These are phyloP conservation scores for Gymnosoma rotundatum DNA, from an alignment of 2,888 invertebrate species.

Conservation along the genomic window DNA sequence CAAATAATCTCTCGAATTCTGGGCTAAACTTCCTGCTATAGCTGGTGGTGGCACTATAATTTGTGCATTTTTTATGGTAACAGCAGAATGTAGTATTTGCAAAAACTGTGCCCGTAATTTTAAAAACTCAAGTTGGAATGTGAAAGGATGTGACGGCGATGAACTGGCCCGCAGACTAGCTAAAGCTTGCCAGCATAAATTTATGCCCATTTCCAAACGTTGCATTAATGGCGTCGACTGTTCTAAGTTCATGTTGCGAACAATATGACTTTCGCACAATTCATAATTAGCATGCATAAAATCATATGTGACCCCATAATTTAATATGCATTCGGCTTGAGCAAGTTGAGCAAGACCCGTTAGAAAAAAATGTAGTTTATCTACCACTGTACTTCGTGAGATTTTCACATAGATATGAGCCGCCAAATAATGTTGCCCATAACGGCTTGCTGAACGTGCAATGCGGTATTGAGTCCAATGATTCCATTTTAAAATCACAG, in stretches of 20 bases:
- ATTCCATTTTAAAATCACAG: constrained; percentile 84
- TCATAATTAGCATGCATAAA: constrained; percentile 80
- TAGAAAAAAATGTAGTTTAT: constrained; percentile 94
- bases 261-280: constrained; percentile 75
- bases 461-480: constrained; percentile 94
- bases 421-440: constrained; percentile 90
- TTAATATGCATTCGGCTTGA: constrained; percentile 87
- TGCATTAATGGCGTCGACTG: constrained; percentile 82
- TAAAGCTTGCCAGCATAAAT: constrained; percentile 86
- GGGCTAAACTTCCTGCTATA: constrained; percentile 92
- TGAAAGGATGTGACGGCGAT: constrained; percentile 82
- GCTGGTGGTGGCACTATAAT: constrained; percentile 97
- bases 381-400: constrained; percentile 89
- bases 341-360: constrained; percentile 90
- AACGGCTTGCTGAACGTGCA: constrained; percentile 92
- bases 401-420: constrained; percentile 86
- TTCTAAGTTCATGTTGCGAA: constrained; percentile 47
- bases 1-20: constrained; percentile 89
- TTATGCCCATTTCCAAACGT: constrained; percentile 83
- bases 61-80: constrained; percentile 82
- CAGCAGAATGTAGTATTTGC: constrained; percentile 83
- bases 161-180: constrained; percentile 83
- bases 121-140: constrained; percentile 90
- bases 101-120: constrained; percentile 89
- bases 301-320: constrained; percentile 83